Conservation (phyloP, 2,797 vertebrate species). For the Sphaeramia orbicularis region DNA sequence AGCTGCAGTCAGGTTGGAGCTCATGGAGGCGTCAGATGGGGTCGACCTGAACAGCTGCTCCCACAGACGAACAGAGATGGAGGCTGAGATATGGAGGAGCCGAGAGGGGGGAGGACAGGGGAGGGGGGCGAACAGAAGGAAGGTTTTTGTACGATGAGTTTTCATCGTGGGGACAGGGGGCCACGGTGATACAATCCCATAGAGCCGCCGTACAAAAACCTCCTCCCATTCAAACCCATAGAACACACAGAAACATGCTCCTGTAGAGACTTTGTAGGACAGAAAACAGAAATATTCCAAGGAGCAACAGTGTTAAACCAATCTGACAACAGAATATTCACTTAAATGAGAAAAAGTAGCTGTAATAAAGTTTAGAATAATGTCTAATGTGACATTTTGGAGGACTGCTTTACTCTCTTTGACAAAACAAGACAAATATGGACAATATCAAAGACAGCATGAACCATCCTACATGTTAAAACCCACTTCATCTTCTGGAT, state of each 20-base stretch:
- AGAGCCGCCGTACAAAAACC: slow-evolving; percentile 92
- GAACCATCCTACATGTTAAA: slow-evolving; percentile 5
- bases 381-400: neutral
- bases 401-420: neutral
- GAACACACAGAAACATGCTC: slow-evolving; percentile 13
- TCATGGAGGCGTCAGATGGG: slow-evolving; percentile 27
- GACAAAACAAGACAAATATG: neutral
- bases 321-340: neutral
- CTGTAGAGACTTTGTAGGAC: neutral
- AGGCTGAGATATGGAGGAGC: slow-evolving; percentile 69
- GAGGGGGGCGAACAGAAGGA: slow-evolving; percentile 12
- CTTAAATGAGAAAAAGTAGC: neutral
- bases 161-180: slow-evolving; percentile 91
- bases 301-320: neutral
- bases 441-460: neutral
- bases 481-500: slow-evolving; percentile 26
- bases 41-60: slow-evolving; percentile 50
- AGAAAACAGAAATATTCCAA: neutral
- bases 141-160: slow-evolving; percentile 90
- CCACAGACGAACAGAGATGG: slow-evolving; percentile 55
- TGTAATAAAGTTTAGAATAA: neutral
- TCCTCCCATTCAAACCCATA: slow-evolving; percentile 51
- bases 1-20: slow-evolving; percentile 69
- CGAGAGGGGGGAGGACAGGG: slow-evolving; percentile 47
- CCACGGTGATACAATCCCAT: slow-evolving; percentile 89